Evolutionary conservation across 2,113 vertebrate genomes (phyloP).

Genomic region (Bubo bubo): DNA sequence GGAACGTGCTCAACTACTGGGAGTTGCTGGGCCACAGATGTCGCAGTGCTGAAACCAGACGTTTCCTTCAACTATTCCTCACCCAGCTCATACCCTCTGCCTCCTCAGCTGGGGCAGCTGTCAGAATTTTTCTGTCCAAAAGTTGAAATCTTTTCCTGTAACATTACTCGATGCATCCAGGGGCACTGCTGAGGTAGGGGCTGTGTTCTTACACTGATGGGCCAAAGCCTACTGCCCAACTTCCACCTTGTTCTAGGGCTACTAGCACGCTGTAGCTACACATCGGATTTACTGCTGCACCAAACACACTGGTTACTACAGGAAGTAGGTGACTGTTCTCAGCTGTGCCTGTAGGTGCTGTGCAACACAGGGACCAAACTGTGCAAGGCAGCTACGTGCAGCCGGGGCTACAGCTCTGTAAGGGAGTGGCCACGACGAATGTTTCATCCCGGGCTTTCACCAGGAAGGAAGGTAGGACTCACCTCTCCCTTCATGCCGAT

Average conservation of each 20-base stretch:
- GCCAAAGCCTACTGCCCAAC: neutral
- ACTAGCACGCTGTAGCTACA: neutral
- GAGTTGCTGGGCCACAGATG: neutral
- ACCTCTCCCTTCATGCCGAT: constrained; percentile 79
- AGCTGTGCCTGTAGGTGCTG: neutral
- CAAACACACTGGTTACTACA: neutral
- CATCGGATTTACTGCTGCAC: neutral
- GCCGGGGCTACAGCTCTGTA: neutral
- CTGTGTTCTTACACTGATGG: neutral
- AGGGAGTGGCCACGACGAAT: neutral
- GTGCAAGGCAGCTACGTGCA: neutral
- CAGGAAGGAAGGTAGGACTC: neutral
- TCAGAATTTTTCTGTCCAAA: neutral
- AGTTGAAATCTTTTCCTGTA: neutral
- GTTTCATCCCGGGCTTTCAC: neutral
- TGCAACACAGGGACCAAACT: neutral
- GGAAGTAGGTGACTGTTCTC: neutral
- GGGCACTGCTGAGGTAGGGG: fast-evolving
- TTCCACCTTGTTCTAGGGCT: neutral
- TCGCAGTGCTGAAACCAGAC: neutral
- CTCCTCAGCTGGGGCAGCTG: neutral
- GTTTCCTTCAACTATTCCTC: neutral
- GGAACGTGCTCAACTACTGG: neutral
- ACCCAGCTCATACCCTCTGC: neutral
- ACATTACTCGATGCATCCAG: fast-evolving